Conservation (phyloP, 2,888 invertebrate species). For the Diadromus collaris region DNA sequence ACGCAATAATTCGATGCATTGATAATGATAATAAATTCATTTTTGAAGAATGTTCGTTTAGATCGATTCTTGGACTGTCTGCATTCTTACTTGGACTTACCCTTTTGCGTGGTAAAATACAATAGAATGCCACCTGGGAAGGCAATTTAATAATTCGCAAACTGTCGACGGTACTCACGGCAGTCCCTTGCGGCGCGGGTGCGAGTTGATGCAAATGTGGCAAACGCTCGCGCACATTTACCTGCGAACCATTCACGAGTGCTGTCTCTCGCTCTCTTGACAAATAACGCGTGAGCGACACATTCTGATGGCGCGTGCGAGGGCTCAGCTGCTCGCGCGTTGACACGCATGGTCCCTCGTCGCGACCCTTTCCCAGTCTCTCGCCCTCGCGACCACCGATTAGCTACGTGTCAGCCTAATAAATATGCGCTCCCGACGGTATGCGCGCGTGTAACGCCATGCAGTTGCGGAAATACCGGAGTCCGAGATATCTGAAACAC, state of each 20-base stretch:
- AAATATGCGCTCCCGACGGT: constrained; percentile 24
- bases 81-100: neutral
- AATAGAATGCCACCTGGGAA: neutral
- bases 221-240: constrained; percentile 50
- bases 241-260: constrained; percentile 14
- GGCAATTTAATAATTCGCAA: neutral
- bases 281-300: constrained; percentile 38
- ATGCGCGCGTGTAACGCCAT: constrained; percentile 37
- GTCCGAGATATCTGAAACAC: constrained; percentile 67
- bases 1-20: neutral
- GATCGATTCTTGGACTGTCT: neutral
- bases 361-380: constrained; percentile 61
- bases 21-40: too few species aligned
- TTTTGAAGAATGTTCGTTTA: neutral
- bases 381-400: constrained; percentile 41
- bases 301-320: constrained; percentile 39
- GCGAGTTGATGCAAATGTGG: constrained; percentile 47
- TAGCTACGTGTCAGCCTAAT: constrained; percentile 54
- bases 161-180: neutral
- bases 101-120: neutral
- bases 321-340: constrained; percentile 21
- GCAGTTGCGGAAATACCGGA: constrained; percentile 62
- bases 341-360: constrained; percentile 52
- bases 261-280: constrained; percentile 21
- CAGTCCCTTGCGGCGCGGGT: neutral